Evolutionary conservation across 2,797 vertebrate species (phyloP).

Genomic region (Urophycis tenuis): DNA sequence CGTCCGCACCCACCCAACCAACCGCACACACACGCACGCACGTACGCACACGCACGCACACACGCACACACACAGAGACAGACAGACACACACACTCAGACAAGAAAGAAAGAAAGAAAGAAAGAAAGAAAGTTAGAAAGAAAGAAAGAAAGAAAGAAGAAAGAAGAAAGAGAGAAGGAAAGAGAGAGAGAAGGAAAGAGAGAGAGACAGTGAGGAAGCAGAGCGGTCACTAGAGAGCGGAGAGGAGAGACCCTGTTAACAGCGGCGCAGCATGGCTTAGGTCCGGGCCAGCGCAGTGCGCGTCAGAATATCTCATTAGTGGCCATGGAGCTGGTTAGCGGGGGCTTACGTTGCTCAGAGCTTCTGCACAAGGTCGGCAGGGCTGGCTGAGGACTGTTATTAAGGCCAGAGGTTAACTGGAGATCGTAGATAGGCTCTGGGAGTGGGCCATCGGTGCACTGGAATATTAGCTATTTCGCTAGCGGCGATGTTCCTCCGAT

Average conservation of each 20-base stretch:
- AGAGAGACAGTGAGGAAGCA: not conserved
- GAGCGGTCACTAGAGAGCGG: not conserved
- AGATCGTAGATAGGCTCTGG: not conserved
- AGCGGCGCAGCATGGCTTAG: not conserved
- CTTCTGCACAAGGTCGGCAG: not conserved
- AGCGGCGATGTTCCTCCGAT: no score
- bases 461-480: no score
- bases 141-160: not conserved
- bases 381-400: not conserved
- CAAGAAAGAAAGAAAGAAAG: not conserved
- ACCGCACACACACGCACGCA: no score
- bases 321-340: not conserved
- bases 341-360: not conserved
- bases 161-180: not conserved
- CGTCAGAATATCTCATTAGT: conserved; percentile 6
- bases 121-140: not conserved
- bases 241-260: no score
- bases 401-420: conserved; percentile 2
- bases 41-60: no score
- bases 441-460: not conserved
- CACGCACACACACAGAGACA: not conserved
- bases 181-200: not conserved
- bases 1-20: no score
- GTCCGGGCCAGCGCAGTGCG: not conserved
- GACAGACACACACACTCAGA: not conserved